Base-by-base conservation (phyloP, 1,140 invertebrate genomes). In the Cydia fagiglandana region DNA sequence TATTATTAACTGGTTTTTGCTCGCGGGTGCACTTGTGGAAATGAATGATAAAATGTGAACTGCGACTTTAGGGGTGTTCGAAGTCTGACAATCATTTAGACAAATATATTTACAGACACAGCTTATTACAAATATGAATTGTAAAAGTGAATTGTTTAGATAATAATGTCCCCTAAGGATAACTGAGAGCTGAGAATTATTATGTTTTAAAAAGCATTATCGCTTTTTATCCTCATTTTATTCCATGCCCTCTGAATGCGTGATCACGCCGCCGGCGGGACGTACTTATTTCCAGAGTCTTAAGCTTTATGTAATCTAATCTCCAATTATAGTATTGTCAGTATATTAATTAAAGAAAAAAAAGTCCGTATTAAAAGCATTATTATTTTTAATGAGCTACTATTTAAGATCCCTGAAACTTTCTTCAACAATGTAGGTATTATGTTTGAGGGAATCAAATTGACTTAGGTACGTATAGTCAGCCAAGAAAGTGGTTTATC, bases 1-100 rank as follows among this genome's bases (percentile, higher is more conserved):
- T 79, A 80, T 80, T 79, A 82, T 81, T 83, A 81, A 81, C 78
- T 75, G 56, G 41, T 77, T 68, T 53, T 70, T 70, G n/a, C 56
- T 24, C 34, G 66, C 34, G 66, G 64, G 64, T 45, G 34, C 38
- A 41, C 66, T 20, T 41, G 66, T n/a, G 66, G 28, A 38, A 38
- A 41, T 41, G 10, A 10, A n/a, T n/a, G 34, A 61, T 56, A 50
- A 56, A 56, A 56, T 56, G 53, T n/a, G 38, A 41, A 2, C 4
- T 50, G 13, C 7, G 53, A 56, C 53, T 56, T 56, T 2, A 56
- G 4, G 20, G 56, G 56, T 24, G 10, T 56, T 61, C 7, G 56
- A 20, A 17, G 9, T 24, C 50, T 53, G 50, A 10, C 20, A n/a
- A 61, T 24, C 7, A 12, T 74, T 53, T 76, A 64, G 77, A 79